Evolutionary conservation across 2,113 vertebrate species (phyloP).

Genomic region (Acrocephalus arundinaceus): DNA sequence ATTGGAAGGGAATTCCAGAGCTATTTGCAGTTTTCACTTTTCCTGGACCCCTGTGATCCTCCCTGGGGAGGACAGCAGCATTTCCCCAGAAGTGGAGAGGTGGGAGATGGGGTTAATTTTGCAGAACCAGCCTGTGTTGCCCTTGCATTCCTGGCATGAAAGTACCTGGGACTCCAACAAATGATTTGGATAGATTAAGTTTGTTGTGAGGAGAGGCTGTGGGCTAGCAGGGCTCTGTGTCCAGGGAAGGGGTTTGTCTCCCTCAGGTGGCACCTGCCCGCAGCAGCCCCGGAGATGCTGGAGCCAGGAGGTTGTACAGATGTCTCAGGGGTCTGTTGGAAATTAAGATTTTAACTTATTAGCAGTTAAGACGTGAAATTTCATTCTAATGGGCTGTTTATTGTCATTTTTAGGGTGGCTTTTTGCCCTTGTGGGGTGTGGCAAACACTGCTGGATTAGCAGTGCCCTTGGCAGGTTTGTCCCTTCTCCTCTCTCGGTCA

Average conservation of each 20-base stretch:
- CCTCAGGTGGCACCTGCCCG: neutral
- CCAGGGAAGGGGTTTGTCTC: constrained; percentile 17
- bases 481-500: neutral
- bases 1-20: neutral
- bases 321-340: neutral
- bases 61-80: neutral
- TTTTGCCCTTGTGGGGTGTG: neutral
- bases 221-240: neutral
- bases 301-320: neutral
- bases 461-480: neutral
- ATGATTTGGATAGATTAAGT: fast-evolving
- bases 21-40: neutral
- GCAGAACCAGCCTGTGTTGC: neutral
- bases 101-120: neutral
- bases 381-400: neutral
- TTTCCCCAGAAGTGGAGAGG: neutral
- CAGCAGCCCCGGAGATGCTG: neutral
- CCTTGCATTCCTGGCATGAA: fast-evolving
- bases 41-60: neutral
- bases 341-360: neutral
- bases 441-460: neutral
- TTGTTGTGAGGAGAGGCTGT: neutral
- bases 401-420: neutral
- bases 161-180: fast-evolving
- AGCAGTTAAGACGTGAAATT: neutral